Percentiles rank a stretch among this genome's conserved stretches.
phyloP scores from a whole-genome alignment of 2,113 vertebrate species.

The Cranoglanis bouderius region DNA sequence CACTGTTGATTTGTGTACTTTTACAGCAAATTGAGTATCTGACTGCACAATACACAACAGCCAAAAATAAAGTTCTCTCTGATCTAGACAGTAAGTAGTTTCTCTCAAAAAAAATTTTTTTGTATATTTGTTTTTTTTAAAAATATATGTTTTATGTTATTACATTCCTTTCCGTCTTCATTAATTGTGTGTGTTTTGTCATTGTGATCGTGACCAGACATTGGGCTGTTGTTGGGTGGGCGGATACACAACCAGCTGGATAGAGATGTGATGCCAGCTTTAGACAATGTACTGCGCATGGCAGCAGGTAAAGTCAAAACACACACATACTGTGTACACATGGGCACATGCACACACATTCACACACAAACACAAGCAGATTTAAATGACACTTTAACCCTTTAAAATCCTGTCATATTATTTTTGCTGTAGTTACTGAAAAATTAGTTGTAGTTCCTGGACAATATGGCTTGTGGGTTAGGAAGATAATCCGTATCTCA shows the following conservation, averaged over 20 bases:
- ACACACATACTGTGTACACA: background rate
- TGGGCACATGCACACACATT: conserved; percentile 14
- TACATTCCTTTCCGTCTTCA: background rate
- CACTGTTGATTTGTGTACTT: conserved; percentile 47
- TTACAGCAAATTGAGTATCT: conserved; percentile 90
- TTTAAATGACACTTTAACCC: background rate
- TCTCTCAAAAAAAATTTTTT: background rate
- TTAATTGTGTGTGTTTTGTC: background rate
- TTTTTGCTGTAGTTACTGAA: background rate
- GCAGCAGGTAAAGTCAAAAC: conserved; percentile 79
- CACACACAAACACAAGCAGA: conserved; percentile 14
- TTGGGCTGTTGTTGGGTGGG: conserved; percentile 80
- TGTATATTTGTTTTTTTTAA: background rate
- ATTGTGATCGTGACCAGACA: conserved; percentile 70
- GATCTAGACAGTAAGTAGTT: conserved; percentile 88
- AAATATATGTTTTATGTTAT: background rate
- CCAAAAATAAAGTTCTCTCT: conserved; percentile 86
- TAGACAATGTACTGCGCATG: conserved; percentile 82
- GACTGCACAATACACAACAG: conserved; percentile 82
- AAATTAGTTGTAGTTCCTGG: background rate
- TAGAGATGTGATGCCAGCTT: conserved; percentile 81
- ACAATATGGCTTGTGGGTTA: background rate
- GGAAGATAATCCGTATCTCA: background rate
- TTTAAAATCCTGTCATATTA: background rate
- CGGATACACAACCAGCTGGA: conserved; percentile 80